Base-by-base conservation (phyloP, 2,888 invertebrate species). In the Thereva nobilitata region DNA sequence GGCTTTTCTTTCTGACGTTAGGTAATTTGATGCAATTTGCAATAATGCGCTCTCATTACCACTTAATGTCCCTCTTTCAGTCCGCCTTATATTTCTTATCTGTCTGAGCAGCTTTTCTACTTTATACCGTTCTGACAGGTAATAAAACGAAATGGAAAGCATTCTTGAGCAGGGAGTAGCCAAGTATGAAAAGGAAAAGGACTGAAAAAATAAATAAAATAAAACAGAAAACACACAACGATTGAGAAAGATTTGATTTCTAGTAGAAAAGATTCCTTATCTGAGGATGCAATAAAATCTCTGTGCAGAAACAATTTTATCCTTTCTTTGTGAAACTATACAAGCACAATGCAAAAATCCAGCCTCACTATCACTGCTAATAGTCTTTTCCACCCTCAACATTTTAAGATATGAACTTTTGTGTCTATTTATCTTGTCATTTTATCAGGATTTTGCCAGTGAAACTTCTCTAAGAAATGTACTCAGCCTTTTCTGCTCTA, bases 1-100 rank as follows among this genome's bases (percentile, higher is more conserved):
- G n/a, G 10, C n/a, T 8, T n/a, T 5, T 47, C 47, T 12, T 23
- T 23, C 23, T 23, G 23, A 23, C 47, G 12, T 47, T n/a, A 47
- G 47, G 12, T 47, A 47, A 47, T 47, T 47, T 47, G 7, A 47
- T 47, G 47, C n/a, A 12, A 47, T 47, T 47, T 47, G 47, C n/a
- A 47, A 47, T 10, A 10, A 47, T 10, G 47, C 10, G 9, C 47
- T n/a, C 47, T 47, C 47, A n/a, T 47, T 47, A 47, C 47, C 47
- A 47, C 47, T 47, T 47, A 47, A 47, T 47, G 47, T 47, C 47
- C n/a, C 47, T 47, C 47, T 12, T 4, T 5, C n/a, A 12, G 10
- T 47, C 10, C 10, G 10, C 10, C 47, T n/a, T 5, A 47, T n/a
- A 47, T 47, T 47, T 47, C 23, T 9, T 47, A 42, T n/a, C 9